phyloP scores from a whole-genome alignment of 2,113 vertebrate species.

The Nestor notabilis region DNA sequence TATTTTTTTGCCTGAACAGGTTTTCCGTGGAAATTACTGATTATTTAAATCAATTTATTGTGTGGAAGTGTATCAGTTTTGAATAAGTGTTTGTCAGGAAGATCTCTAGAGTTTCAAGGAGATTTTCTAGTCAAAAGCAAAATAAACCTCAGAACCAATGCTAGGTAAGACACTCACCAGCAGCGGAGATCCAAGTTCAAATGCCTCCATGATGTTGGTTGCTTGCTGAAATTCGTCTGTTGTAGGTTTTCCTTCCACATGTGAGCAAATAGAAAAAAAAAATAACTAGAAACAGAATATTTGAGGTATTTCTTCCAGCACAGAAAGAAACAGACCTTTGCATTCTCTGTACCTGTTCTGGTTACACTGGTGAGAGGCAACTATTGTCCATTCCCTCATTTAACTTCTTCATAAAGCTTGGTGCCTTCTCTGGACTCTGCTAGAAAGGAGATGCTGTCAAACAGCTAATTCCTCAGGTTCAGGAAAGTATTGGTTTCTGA shows the following conservation, averaged over 20 bases:
- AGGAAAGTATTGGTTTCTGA: not conserved
- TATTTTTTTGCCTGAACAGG: not conserved
- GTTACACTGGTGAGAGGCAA: not conserved
- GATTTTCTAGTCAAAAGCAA: not conserved
- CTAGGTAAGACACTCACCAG: not conserved
- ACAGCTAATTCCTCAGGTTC: not conserved
- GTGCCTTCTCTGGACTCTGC: not conserved
- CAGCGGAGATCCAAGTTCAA: not conserved
- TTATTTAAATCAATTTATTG: not conserved
- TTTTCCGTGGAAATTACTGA: not conserved
- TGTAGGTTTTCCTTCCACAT: not conserved
- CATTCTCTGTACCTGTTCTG: not conserved
- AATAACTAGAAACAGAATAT: not conserved
- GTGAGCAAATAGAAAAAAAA: not conserved
- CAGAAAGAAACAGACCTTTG: not conserved
- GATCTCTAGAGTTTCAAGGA: not conserved
- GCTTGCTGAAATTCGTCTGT: not conserved
- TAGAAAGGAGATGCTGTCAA: not conserved
- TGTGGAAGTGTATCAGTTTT: not conserved
- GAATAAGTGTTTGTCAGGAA: not conserved
- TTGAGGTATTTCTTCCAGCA: not conserved
- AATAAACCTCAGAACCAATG: not conserved
- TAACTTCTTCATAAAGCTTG: not conserved
- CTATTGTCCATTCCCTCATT: not conserved
- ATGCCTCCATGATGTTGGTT: fast-evolving